Conservation (phyloP, 2,113 vertebrate species). For the Rhinolophus ferrumequinum region DNA sequence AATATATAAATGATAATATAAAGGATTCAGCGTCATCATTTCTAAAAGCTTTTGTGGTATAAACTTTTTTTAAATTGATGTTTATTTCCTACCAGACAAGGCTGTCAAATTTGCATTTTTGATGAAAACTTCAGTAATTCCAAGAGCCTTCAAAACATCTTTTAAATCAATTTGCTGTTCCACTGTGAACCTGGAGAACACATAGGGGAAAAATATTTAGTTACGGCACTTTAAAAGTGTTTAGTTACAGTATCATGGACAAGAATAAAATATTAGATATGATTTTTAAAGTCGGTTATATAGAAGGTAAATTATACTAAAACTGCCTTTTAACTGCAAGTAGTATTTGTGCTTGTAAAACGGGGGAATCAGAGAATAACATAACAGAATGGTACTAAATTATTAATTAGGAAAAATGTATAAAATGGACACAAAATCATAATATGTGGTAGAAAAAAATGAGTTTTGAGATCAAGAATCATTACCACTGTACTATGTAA, state of each 20-base stretch:
- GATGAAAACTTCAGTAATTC: constrained; percentile 93
- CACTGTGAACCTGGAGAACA: constrained; percentile 92
- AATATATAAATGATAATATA: not conserved
- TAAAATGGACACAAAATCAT: not conserved
- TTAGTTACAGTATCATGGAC: not conserved
- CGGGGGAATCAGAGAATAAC: not conserved
- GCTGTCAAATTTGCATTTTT: constrained; percentile 94
- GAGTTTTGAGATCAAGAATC: not conserved
- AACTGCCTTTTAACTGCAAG: not conserved
- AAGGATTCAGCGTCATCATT: not conserved
- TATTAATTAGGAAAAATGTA: not conserved
- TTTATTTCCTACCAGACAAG: constrained; percentile 90
- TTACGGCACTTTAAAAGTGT: not conserved
- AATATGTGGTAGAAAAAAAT: not conserved
- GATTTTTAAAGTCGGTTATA: not conserved
- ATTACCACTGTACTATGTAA: not conserved
- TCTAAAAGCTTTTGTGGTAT: not conserved
- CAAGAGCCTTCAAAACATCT: constrained; percentile 91
- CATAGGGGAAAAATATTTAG: not conserved
- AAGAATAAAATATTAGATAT: not conserved
- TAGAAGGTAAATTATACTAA: not conserved
- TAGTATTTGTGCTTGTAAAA: constrained; percentile 28
- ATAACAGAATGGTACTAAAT: not conserved
- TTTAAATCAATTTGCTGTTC: constrained; percentile 96
- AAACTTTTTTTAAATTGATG: not conserved